Evolutionary conservation across 2,113 vertebrate species (phyloP).

Genomic region (Aldabrachelys gigantea): DNA sequence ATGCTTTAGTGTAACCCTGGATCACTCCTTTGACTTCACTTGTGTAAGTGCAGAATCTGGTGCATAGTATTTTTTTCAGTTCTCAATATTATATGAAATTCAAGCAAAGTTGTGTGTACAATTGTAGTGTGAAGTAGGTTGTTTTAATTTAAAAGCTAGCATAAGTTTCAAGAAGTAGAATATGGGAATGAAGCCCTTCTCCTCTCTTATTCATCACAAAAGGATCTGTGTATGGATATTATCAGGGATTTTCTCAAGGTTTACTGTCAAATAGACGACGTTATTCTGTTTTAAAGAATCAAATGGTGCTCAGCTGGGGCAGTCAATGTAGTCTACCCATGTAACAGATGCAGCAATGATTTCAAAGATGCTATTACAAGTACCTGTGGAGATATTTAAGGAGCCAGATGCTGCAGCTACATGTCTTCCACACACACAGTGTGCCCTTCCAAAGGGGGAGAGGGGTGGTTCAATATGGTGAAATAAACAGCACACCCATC

Average conservation of each 20-base stretch:
- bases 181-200: slow-evolving; percentile 39
- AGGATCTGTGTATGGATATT: slow-evolving; percentile 58
- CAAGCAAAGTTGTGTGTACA: neutral
- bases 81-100: neutral
- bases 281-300: slow-evolving; percentile 74
- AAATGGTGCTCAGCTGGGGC: slow-evolving; percentile 74
- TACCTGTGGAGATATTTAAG: slow-evolving; percentile 77
- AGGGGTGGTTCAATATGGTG: slow-evolving; percentile 47
- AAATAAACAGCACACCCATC: slow-evolving; percentile 19
- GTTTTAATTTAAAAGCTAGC: slow-evolving; percentile 51
- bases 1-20: neutral
- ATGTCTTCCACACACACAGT: slow-evolving; percentile 53
- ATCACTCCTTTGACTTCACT: neutral
- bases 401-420: slow-evolving; percentile 75
- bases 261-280: slow-evolving; percentile 75
- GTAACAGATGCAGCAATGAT: slow-evolving; percentile 75
- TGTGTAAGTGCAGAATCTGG: neutral
- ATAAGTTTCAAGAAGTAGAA: slow-evolving; percentile 41
- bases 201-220: slow-evolving; percentile 56
- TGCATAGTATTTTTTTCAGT: neutral
- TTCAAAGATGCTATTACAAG: slow-evolving; percentile 79
- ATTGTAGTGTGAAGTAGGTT: neutral
- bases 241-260: slow-evolving; percentile 71
- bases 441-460: slow-evolving; percentile 66
- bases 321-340: slow-evolving; percentile 74